Evolutionary conservation across 2,888 invertebrate species (phyloP), one percentile per base, ranked within the genome.

Genomic region (Lathronympha strigana): DNA sequence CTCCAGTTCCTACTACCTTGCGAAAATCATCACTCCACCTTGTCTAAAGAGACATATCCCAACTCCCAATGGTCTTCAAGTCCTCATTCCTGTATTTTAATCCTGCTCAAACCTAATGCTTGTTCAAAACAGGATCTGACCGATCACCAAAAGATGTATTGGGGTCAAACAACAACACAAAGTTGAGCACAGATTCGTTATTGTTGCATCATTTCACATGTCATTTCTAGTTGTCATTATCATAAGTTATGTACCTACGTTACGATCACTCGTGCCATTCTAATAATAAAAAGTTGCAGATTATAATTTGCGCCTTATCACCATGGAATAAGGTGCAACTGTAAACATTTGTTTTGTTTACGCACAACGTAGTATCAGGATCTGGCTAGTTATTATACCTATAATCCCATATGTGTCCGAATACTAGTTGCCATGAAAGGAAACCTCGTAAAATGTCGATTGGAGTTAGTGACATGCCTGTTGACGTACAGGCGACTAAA

Each of bases 131-230:
- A 9, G 33, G 6, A 11, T 9, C 33, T 33, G 9, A 4, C 33
- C 9, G 9, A 4, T 33, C 33, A 11, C 9, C 33, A 11, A 33
- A 9, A 33, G 4, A 4, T 25, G 25, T 25, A 25, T 25, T 25
- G 3, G 3, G 3, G 25, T 25, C 25, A 25, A 25, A 25, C 25
- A 25, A n/a, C n/a, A n/a, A n/a, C n/a, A n/a, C n/a, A n/a, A 33
- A 33, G 36, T 53, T 53, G 53, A 43, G 11, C 25, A 55, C 43
- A 55, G 28, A 55, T 43, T 55, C 28, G 19, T 21, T 25, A 49
- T 61, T 61, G 25, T 61, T 61, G 61, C 61, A 51, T 61, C 61
- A 61, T 61, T 51, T 53, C 51, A 15, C 6, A 61, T 31, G 51
- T 51, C 51, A 61, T 51, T 43, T 51, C n/a, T 13, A 31, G 28